These are phyloP conservation scores for Alouatta palliata DNA, from an alignment of 2,113 vertebrate species.

Conservation along the genomic window DNA sequence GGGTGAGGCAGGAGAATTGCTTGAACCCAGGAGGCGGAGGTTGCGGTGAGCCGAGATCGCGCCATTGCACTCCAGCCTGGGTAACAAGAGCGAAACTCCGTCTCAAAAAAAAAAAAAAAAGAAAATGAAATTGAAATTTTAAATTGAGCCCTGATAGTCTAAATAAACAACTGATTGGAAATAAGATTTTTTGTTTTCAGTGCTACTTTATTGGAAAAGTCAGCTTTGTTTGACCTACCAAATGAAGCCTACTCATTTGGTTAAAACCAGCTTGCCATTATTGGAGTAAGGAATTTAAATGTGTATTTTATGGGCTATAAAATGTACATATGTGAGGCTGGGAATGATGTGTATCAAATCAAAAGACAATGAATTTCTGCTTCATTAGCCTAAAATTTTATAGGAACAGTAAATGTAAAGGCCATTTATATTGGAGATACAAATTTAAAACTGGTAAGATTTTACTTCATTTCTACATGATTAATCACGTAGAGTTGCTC, in stretches of 20 bases:
- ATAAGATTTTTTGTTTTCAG: neutral
- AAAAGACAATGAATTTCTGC: neutral
- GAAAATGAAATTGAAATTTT: too few relatives aligned
- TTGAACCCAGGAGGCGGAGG: too few relatives aligned
- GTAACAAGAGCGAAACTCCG: too few relatives aligned
- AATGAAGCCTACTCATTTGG: neutral
- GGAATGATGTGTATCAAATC: neutral
- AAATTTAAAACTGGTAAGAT: neutral
- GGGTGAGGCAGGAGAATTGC: too few relatives aligned
- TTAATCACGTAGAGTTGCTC: neutral
- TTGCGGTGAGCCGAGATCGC: too few relatives aligned
- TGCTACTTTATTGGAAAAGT: neutral
- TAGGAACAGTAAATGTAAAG: neutral
- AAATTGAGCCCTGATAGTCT: neutral
- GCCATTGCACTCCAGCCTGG: too few relatives aligned
- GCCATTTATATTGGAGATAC: neutral
- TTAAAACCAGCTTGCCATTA: neutral
- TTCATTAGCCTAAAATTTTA: neutral
- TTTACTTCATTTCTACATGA: neutral
- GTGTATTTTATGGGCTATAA: neutral
- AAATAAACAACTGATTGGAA: neutral
- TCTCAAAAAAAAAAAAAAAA: too few relatives aligned
- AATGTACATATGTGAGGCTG: rapidly evolving
- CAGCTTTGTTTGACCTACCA: neutral
- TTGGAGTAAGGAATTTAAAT: neutral